These are phyloP conservation scores for Mesorhabditis sp. DNA, from an alignment of 2,888 invertebrate genomes.

Conservation along the genomic window DNA sequence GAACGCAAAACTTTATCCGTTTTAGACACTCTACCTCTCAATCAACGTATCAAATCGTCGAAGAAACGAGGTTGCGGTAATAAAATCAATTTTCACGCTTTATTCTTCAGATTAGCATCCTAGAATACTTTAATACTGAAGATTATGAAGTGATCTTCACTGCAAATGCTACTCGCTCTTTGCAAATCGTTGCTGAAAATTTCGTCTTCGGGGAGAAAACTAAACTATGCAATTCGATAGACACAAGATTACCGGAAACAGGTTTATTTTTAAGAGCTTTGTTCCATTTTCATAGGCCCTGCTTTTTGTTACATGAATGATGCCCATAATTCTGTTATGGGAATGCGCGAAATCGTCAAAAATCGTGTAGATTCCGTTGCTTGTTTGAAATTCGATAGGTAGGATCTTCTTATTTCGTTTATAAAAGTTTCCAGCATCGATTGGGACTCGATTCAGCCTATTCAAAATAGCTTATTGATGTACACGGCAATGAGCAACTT, in stretches of 20 bases:
- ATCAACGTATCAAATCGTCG: constrained; percentile 77
- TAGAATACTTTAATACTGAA: constrained; percentile 79
- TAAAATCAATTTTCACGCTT: neutral
- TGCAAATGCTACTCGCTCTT: constrained; percentile 81
- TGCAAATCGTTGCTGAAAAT: constrained; percentile 78
- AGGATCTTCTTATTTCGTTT: constrained; percentile 5
- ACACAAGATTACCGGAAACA: neutral
- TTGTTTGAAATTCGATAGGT: constrained; percentile 13
- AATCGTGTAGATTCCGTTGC: constrained; percentile 20
- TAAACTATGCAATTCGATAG: constrained; percentile 7
- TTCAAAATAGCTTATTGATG: constrained; percentile 67
- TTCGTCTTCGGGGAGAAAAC: constrained; percentile 63
- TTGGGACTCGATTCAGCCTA: neutral
- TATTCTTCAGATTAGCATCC: constrained; percentile 60
- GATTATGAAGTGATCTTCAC: constrained; percentile 87
- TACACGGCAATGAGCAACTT: constrained; percentile 93
- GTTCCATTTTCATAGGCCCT: constrained; percentile 11
- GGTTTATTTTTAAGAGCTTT: neutral
- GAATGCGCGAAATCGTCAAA: constrained; percentile 76
- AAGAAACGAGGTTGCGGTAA: constrained; percentile 61
- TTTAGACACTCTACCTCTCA: constrained; percentile 69
- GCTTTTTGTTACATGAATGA: constrained; percentile 68
- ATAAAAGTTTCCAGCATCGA: neutral
- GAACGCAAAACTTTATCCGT: constrained; percentile 2
- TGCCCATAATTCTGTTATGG: constrained; percentile 91